phyloP scores from a whole-genome alignment of 2,888 invertebrate genomes.

The Agriopis aurantiaria region DNA sequence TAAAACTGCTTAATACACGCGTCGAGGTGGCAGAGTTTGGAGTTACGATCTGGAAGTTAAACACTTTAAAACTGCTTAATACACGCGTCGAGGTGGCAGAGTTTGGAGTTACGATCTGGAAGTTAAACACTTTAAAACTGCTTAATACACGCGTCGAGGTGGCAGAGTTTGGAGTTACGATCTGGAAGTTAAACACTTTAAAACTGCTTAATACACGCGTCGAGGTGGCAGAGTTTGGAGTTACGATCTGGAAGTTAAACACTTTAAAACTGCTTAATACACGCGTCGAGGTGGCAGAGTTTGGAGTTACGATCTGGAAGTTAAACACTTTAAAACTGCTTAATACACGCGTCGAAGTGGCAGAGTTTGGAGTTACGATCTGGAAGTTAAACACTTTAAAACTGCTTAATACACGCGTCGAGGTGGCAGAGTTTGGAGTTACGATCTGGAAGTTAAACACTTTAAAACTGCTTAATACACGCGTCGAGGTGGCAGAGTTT shows the following conservation, averaged over 20 bases:
- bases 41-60: slow-evolving; percentile 21
- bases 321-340: slow-evolving; percentile 3
- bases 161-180: slow-evolving; percentile 8
- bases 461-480: slow-evolving; percentile 19
- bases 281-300: slow-evolving; percentile 8
- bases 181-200: slow-evolving; percentile 9
- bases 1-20: slow-evolving; percentile 22
- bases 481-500: slow-evolving; percentile 5
- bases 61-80: slow-evolving; percentile 10
- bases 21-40: not conserved
- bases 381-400: slow-evolving; percentile 12
- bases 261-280: slow-evolving; percentile 17
- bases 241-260: slow-evolving; percentile 17
- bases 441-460: slow-evolving; percentile 12
- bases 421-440: slow-evolving; percentile 6
- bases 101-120: slow-evolving; percentile 17
- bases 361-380: slow-evolving; percentile 10
- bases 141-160: slow-evolving; percentile 21
- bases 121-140: slow-evolving; percentile 6
- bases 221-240: not conserved
- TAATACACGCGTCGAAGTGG: slow-evolving; percentile 20
- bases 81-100: slow-evolving; percentile 15
- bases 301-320: slow-evolving; percentile 20
- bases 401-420: slow-evolving; percentile 21
- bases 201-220: slow-evolving; percentile 24